phyloP scores from a whole-genome alignment of 2,113 vertebrate genomes.

The Marmota flaviventris region DNA sequence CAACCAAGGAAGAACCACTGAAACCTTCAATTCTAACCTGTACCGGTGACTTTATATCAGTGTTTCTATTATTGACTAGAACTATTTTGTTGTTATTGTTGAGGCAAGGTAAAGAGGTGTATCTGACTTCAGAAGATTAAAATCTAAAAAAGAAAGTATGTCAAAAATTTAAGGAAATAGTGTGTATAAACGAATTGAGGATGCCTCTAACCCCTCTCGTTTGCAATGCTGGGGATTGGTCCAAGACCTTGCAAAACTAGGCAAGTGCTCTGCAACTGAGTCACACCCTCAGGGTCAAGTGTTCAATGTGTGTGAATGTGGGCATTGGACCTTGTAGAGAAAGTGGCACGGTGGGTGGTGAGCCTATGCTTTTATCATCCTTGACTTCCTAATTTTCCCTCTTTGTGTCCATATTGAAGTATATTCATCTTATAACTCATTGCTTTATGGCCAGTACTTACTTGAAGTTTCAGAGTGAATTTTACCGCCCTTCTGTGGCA shows the following conservation, averaged over 20 bases:
- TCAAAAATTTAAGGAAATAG: background rate
- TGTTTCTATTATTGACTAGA: background rate
- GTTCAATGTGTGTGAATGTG: background rate
- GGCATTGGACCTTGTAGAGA: background rate
- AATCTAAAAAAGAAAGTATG: background rate
- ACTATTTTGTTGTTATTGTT: background rate
- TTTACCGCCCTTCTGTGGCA: background rate
- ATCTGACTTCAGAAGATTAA: slow-evolving; percentile 45
- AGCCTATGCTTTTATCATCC: background rate
- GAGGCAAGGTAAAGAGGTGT: background rate
- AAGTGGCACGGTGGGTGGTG: background rate
- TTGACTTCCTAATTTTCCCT: background rate
- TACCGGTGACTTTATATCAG: background rate
- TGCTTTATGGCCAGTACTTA: background rate
- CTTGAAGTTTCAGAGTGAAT: slow-evolving; percentile 18
- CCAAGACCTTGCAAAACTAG: background rate
- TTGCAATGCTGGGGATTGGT: background rate
- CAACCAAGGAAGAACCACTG: background rate
- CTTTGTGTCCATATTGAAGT: background rate
- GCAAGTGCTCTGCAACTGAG: background rate
- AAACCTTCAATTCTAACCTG: slow-evolving; percentile 13
- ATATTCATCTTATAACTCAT: background rate
- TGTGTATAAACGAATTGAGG: background rate
- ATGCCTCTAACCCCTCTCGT: background rate
- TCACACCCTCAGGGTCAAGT: background rate